Percentiles rank a stretch among this genome's conserved stretches.
Conservation (phyloP, 2,888 invertebrate species). For the Hemithea aestivaria region DNA sequence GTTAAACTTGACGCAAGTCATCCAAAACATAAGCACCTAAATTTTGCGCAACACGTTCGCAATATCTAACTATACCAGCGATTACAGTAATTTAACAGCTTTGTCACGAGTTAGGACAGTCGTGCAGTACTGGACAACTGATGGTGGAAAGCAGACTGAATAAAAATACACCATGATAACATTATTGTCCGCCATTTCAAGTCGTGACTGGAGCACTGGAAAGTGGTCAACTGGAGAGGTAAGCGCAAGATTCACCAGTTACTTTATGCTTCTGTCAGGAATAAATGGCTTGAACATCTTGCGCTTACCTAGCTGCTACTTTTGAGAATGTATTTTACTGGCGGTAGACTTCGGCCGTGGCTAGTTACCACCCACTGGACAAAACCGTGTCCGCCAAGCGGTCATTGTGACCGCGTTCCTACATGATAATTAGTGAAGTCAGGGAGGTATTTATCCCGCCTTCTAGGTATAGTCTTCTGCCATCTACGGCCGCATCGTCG, state of each 20-base stretch:
- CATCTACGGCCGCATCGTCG: too few species aligned
- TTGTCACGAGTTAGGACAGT: conserved; percentile 55
- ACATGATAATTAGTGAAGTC: too few species aligned
- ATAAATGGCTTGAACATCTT: too few species aligned
- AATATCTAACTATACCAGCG: neutral
- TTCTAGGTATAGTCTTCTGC: too few species aligned
- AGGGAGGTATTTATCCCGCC: too few species aligned
- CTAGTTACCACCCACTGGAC: too few species aligned
- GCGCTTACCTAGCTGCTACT: neutral
- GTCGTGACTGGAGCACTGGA: conserved; percentile 18
- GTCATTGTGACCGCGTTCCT: too few species aligned
- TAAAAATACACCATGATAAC: conserved; percentile 31
- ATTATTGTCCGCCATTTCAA: conserved; percentile 14
- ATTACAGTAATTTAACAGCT: conserved; percentile 12
- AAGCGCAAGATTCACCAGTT: conserved; percentile 5
- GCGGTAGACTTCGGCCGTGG: too few species aligned
- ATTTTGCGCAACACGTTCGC: neutral
- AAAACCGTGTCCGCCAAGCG: too few species aligned
- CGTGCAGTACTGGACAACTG: conserved; percentile 52
- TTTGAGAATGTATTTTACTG: conserved; percentile 1
- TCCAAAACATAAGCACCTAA: too few species aligned
- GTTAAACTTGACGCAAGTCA: too few species aligned
- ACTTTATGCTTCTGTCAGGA: conserved; percentile 4
- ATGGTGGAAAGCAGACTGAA: conserved; percentile 40
- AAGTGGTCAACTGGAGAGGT: conserved; percentile 11